A percentile compares a stretch with the other conserved stretches of the same genome.
Conservation (phyloP, 2,888 invertebrate species). For the Xanthorhoe spadicearia region DNA sequence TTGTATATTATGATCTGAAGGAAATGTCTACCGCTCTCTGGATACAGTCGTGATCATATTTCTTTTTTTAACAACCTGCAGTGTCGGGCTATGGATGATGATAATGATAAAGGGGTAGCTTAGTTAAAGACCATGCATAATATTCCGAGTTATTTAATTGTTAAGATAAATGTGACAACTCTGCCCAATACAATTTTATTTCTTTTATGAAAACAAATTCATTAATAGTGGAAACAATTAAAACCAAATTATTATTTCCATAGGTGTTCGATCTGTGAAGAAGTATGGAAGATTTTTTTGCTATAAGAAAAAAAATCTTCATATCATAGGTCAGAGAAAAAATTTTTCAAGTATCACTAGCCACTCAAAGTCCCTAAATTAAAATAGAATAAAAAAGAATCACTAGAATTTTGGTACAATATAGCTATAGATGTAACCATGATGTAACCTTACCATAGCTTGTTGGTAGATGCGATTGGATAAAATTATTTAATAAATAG, state of each 20-base stretch:
- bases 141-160: no score
- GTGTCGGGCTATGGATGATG: no score
- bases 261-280: constrained; percentile 21
- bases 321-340: constrained; percentile 19
- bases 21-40: no score
- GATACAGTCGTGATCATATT: no score
- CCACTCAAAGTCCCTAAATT: no score
- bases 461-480: background rate
- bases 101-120: no score
- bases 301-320: constrained; percentile 16
- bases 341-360: background rate
- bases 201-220: background rate
- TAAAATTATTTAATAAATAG: background rate
- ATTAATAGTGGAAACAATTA: background rate
- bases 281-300: constrained; percentile 20
- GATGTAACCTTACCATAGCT: background rate
- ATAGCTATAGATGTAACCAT: background rate
- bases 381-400: no score
- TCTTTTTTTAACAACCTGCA: no score
- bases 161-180: constrained; percentile 1
- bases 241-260: constrained; percentile 14
- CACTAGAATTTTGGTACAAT: background rate
- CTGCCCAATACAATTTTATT: constrained; percentile 17
- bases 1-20: no score
- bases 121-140: no score